These are phyloP conservation scores for Theretra japonica DNA, from an alignment of 2,888 invertebrate genomes.

Conservation along the genomic window DNA sequence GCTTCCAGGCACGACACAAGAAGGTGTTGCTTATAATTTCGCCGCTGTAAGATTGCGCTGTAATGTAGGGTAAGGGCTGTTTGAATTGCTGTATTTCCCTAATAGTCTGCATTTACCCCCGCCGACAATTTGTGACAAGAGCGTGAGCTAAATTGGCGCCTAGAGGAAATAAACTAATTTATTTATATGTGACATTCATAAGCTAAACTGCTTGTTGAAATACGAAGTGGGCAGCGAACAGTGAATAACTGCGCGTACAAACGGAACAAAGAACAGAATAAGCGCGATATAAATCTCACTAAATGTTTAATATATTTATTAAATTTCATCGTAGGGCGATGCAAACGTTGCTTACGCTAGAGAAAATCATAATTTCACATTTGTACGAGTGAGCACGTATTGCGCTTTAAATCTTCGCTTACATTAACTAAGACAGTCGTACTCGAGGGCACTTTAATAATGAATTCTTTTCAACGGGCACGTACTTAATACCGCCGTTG, in stretches of 20 bases:
- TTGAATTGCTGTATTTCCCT: constrained; percentile 84
- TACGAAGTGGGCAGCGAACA: constrained; percentile 58
- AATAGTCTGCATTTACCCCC: constrained; percentile 83
- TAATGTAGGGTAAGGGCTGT: constrained; percentile 82
- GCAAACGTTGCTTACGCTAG: constrained; percentile 38
- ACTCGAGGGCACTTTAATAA: constrained; percentile 78
- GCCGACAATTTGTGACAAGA: constrained; percentile 83
- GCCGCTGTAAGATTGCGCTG: constrained; percentile 79
- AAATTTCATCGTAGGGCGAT: constrained; percentile 29
- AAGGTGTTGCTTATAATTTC: constrained; percentile 84
- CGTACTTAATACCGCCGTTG: constrained; percentile 71
- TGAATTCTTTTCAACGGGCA: constrained; percentile 75
- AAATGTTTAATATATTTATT: constrained; percentile 33
- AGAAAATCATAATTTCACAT: constrained; percentile 45
- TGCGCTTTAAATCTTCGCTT: constrained; percentile 75
- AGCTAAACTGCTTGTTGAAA: constrained; percentile 66
- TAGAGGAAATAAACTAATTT: constrained; percentile 84
- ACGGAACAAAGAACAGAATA: constrained; percentile 41
- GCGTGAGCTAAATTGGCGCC: constrained; percentile 82
- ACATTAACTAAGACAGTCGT: constrained; percentile 72
- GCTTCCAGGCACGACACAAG: constrained; percentile 74
- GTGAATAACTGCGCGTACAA: constrained; percentile 48
- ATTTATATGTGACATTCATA: constrained; percentile 76
- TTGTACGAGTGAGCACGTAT: constrained; percentile 70
- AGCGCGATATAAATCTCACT: constrained; percentile 39